Evolutionary conservation across 2,797 vertebrate species (phyloP).

Genomic region (Pagetopsis macropterus): DNA sequence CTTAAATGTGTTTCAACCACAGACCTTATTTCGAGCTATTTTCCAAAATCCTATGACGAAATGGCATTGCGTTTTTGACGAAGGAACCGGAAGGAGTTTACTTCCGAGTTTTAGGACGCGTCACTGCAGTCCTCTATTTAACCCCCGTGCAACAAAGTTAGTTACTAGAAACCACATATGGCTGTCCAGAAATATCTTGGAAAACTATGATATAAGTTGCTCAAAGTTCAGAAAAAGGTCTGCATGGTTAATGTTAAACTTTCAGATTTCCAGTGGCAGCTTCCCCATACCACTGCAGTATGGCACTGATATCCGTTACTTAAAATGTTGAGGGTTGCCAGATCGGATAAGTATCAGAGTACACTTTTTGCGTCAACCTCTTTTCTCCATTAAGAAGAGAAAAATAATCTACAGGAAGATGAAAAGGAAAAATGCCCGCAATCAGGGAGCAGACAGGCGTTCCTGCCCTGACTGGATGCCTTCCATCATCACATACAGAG

Average conservation of each 20-base stretch:
- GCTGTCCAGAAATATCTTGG: conserved; percentile 39
- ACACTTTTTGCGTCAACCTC: conserved; percentile 38
- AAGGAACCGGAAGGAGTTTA: no score
- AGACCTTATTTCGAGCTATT: no score
- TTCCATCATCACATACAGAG: conserved; percentile 45
- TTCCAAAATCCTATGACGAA: no score
- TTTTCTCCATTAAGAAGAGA: conserved; percentile 29
- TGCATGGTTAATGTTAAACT: conserved; percentile 29
- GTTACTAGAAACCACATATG: conserved; percentile 39
- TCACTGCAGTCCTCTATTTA: neutral
- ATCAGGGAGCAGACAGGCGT: conserved; percentile 54
- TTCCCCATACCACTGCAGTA: conserved; percentile 8
- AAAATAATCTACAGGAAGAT: conserved; percentile 45
- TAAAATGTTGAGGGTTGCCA: conserved; percentile 50
- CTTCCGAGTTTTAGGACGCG: no score
- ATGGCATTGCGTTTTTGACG: no score
- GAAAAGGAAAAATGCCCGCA: conserved; percentile 51
- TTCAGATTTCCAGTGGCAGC: conserved; percentile 32
- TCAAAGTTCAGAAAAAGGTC: conserved; percentile 32
- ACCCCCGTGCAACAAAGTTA: conserved; percentile 8
- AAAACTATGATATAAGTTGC: conserved; percentile 50
- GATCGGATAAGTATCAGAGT: conserved; percentile 60
- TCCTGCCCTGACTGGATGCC: conserved; percentile 50
- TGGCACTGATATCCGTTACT: conserved; percentile 35
- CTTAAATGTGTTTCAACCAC: no score